Conservation (phyloP, 2,797 vertebrate species). For the Kryptopterus vitreolus region DNA sequence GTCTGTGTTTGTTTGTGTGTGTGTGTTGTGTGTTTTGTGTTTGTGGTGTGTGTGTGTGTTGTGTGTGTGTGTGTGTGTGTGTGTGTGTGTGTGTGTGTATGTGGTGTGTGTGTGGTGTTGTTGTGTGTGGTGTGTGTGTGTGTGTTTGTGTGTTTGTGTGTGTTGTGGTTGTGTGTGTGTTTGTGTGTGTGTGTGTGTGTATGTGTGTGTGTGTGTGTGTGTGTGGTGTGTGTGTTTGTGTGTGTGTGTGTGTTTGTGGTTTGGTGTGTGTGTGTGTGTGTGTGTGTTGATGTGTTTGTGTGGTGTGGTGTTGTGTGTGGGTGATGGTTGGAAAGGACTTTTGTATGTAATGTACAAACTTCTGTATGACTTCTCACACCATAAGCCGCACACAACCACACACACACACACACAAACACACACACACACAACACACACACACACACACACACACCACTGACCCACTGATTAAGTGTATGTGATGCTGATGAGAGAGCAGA, state of each 20-base stretch:
- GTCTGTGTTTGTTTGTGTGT: too few relatives aligned
- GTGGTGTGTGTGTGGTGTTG: too few relatives aligned
- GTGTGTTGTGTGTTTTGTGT: too few relatives aligned
- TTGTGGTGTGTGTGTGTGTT: too few relatives aligned
- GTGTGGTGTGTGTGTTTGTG: not conserved
- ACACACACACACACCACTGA: not conserved
- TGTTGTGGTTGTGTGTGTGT: conserved; percentile 31
- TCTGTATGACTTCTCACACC: too few relatives aligned
- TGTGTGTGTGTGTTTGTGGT: not conserved
- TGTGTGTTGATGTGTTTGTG: too few relatives aligned
- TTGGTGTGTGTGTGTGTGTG: not conserved
- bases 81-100: too few relatives aligned
- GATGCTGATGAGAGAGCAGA: conserved; percentile 64
- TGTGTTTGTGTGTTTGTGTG: conserved; percentile 53
- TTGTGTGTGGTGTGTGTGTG: conserved; percentile 18
- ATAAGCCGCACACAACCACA: not conserved
- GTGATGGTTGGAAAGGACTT: too few relatives aligned
- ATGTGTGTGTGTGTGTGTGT: not conserved
- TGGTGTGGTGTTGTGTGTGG: too few relatives aligned
- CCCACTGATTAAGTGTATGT: conserved; percentile 15
- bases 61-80: too few relatives aligned
- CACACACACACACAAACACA: not conserved
- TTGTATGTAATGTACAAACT: too few relatives aligned
- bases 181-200: not conserved
- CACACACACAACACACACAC: conserved; percentile 2